Percentiles rank a stretch among this genome's conserved stretches.
Conservation (phyloP, 2,113 vertebrate genomes). For the Crotalus viridis region DNA sequence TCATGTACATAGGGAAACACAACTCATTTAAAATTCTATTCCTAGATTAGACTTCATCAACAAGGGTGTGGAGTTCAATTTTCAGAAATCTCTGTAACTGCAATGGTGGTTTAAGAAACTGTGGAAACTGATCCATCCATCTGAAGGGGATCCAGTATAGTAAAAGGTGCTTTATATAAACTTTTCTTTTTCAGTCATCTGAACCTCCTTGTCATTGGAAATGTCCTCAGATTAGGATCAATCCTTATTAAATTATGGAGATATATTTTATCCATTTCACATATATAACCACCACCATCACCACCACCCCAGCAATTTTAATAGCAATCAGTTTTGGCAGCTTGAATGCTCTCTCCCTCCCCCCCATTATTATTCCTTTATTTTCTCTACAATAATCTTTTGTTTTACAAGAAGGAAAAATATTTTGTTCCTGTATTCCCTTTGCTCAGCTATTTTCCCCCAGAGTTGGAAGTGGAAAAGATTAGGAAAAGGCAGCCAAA, state of each 20-base stretch:
- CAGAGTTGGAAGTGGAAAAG: conserved; percentile 1
- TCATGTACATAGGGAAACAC: not conserved
- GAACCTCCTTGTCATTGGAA: not conserved
- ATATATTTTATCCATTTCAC: not conserved
- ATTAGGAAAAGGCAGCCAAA: not conserved
- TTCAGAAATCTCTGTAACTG: not conserved
- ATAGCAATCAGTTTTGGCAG: not conserved
- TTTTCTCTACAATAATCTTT: no score
- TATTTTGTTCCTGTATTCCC: not conserved
- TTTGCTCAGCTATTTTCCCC: not conserved
- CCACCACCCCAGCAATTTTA: not conserved
- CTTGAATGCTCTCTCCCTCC: not conserved
- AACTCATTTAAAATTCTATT: not conserved
- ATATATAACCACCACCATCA: not conserved
- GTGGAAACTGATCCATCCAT: not conserved
- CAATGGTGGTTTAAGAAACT: not conserved
- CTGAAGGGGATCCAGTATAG: not conserved
- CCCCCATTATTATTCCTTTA: not conserved
- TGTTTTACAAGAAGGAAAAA: not conserved
- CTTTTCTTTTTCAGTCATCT: not conserved
- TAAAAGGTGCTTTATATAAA: not conserved
- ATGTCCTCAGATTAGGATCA: not conserved
- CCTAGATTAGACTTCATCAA: not conserved
- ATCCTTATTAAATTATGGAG: not conserved
- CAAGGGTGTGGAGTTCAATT: not conserved